Evolutionary conservation across 2,888 invertebrate species (phyloP).

Genomic region (Drosophila neonasuta): DNA sequence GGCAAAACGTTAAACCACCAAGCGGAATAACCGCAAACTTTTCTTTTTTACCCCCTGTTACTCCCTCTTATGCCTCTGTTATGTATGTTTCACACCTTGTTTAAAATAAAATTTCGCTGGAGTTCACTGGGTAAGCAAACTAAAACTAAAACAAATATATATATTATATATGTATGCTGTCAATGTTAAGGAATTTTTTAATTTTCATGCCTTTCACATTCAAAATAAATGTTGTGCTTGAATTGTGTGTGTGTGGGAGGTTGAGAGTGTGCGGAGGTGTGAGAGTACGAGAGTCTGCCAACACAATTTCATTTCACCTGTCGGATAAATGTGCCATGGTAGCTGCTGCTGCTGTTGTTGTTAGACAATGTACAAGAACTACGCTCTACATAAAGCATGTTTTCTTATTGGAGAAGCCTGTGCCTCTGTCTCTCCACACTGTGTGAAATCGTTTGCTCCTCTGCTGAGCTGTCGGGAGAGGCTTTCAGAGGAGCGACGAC

Average conservation of each 20-base stretch:
- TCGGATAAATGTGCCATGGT: constrained; percentile 61
- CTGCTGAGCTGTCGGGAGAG: constrained; percentile 39
- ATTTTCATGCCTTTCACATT: constrained; percentile 52
- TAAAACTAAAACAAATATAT: constrained; percentile 30
- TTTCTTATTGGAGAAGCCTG: neutral
- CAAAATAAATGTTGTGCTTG: constrained; percentile 33
- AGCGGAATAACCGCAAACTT: constrained; percentile 12
- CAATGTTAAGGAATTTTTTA: constrained; percentile 59
- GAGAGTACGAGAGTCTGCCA: constrained; percentile 19
- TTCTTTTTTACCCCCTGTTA: neutral
- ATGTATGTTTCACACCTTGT: constrained; percentile 15
- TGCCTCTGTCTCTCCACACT: neutral
- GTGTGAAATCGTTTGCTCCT: neutral
- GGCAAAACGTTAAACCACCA: constrained; percentile 24
- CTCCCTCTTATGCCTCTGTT: neutral
- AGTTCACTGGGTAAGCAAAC: constrained; percentile 18
- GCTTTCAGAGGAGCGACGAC: constrained; percentile 21
- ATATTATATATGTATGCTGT: constrained; percentile 34
- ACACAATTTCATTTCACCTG: constrained; percentile 66
- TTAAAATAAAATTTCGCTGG: constrained; percentile 30
- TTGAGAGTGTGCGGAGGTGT: constrained; percentile 2
- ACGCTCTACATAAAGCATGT: constrained; percentile 36
- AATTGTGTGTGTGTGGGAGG: constrained; percentile 17
- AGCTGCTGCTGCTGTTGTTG: constrained; percentile 20
- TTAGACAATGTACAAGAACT: constrained; percentile 30